Evolutionary conservation across 2,888 invertebrate genomes (phyloP).

Genomic region (Taphrorychus bicolor): DNA sequence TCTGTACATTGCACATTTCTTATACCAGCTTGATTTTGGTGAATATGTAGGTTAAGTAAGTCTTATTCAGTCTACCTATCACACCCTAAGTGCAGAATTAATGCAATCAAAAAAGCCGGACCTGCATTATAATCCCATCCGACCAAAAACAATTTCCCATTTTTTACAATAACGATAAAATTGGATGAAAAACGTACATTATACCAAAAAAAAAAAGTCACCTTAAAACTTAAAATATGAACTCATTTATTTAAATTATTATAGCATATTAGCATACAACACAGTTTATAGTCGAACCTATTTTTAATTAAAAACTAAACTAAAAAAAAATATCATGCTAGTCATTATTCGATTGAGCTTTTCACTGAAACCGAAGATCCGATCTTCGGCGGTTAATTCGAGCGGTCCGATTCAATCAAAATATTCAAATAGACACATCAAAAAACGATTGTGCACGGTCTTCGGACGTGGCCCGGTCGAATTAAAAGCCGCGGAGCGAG

Average conservation of each 20-base stretch:
- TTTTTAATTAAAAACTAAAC: slow-evolving; percentile 55
- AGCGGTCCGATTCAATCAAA: neutral
- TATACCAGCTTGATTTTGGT: too few relatives aligned
- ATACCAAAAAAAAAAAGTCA: slow-evolving; percentile 16
- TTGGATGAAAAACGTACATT: too few relatives aligned
- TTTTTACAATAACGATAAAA: too few relatives aligned
- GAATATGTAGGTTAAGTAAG: too few relatives aligned
- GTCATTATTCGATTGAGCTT: slow-evolving; percentile 53
- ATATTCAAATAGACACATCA: too few relatives aligned
- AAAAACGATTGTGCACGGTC: too few relatives aligned
- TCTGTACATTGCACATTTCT: too few relatives aligned
- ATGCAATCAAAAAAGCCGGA: too few relatives aligned
- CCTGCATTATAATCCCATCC: too few relatives aligned
- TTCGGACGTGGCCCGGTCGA: neutral
- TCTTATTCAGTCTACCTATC: too few relatives aligned
- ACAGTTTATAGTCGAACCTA: slow-evolving; percentile 57
- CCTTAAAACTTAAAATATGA: slow-evolving; percentile 56
- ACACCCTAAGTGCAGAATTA: too few relatives aligned
- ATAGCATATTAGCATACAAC: slow-evolving; percentile 58
- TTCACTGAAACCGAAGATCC: neutral
- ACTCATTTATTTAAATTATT: slow-evolving; percentile 60
- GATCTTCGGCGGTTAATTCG: neutral
- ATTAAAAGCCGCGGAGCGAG: neutral
- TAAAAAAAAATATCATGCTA: slow-evolving; percentile 52
- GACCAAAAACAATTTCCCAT: too few relatives aligned